Conservation (phyloP, 2,797 vertebrate genomes). For the Trachops cirrhosus region DNA sequence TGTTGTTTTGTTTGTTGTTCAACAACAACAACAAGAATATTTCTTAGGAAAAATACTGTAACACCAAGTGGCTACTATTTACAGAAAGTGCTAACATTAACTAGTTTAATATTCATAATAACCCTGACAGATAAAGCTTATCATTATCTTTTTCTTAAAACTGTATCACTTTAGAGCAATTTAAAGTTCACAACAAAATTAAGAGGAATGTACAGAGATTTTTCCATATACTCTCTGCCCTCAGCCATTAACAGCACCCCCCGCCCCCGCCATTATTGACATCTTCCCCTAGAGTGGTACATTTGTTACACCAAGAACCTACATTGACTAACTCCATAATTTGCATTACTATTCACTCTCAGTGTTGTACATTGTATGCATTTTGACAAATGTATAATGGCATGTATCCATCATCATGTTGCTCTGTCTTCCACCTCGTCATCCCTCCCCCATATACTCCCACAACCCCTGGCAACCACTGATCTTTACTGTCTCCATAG, state of each 20-base stretch:
- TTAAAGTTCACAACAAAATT: neutral
- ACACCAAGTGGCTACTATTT: neutral
- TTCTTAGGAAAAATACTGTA: neutral
- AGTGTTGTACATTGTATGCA: neutral
- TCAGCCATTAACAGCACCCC: neutral
- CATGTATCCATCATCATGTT: neutral
- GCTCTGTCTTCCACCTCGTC: neutral
- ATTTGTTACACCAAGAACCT: neutral
- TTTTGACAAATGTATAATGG: neutral
- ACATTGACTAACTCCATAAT: neutral
- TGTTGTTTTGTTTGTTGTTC: neutral
- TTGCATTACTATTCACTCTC: neutral
- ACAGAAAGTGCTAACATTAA: neutral
- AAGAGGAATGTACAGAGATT: neutral
- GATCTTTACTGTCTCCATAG: neutral
- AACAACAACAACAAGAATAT: neutral
- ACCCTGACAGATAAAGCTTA: neutral
- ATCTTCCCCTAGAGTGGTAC: neutral
- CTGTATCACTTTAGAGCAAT: neutral
- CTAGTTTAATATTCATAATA: slow-evolving; percentile 11
- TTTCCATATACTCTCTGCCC: neutral
- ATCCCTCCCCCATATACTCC: neutral
- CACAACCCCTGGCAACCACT: too few relatives aligned
- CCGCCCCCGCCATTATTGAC: neutral
- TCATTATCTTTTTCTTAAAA: neutral